phyloP scores from a whole-genome alignment of 2,888 invertebrate genomes.

The Sarcophaga variegata region DNA sequence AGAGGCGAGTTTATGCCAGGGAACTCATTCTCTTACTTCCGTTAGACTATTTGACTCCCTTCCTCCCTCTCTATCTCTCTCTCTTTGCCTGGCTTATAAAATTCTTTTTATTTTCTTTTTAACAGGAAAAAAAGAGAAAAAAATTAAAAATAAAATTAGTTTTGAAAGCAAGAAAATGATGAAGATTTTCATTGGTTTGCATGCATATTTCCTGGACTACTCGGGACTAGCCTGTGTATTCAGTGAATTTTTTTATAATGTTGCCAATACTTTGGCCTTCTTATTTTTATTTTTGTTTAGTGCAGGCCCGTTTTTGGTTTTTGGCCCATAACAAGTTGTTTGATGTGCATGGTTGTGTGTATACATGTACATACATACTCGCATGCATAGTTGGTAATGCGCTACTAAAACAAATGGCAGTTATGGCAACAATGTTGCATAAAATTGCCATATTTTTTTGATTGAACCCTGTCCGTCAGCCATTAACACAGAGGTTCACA shows the following conservation, averaged over 20 bases:
- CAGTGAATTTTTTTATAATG: conserved; percentile 34
- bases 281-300: conserved; percentile 40
- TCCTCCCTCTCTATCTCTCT: no score
- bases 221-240: background rate
- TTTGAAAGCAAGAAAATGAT: conserved; percentile 12
- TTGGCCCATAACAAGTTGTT: no score
- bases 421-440: conserved; percentile 63
- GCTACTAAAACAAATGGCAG: conserved; percentile 35
- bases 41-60: background rate
- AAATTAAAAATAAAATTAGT: background rate
- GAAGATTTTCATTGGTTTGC: conserved; percentile 38
- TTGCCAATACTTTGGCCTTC: background rate
- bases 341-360: background rate
- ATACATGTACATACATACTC: background rate
- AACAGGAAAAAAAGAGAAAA: background rate
- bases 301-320: background rate
- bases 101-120: background rate
- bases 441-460: conserved; percentile 52
- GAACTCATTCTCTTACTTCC: background rate
- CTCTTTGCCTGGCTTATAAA: background rate
- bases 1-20: background rate
- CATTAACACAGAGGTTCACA: conserved; percentile 26
- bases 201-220: conserved; percentile 25
- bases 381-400: background rate
- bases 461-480: conserved; percentile 65